These are phyloP conservation scores for Lepus europaeus DNA, from an alignment of 2,113 vertebrate species.

Conservation along the genomic window DNA sequence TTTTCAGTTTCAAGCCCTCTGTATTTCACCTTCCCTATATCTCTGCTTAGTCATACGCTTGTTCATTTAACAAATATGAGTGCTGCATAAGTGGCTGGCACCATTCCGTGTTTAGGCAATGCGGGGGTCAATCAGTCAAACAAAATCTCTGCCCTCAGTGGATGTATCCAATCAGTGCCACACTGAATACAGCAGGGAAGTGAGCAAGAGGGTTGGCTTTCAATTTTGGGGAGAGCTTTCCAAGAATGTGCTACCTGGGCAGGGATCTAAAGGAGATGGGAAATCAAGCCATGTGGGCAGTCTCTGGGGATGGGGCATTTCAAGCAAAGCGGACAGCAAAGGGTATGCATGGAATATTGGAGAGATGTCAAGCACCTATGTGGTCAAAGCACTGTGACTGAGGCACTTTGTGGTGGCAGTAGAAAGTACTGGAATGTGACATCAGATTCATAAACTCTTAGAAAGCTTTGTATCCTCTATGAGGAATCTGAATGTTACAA, in stretches of 20 bases:
- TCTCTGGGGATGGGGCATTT: not conserved
- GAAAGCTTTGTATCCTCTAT: not conserved
- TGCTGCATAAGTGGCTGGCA: not conserved
- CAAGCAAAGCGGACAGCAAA: not conserved
- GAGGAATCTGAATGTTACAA: not conserved
- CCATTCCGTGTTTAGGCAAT: not conserved
- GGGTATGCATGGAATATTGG: too few species aligned
- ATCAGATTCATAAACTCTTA: not conserved
- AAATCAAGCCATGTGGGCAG: not conserved
- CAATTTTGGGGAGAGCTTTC: not conserved
- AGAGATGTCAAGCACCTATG: not conserved
- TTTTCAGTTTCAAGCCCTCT: not conserved
- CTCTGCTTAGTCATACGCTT: not conserved
- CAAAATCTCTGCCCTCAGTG: not conserved
- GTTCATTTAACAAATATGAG: not conserved
- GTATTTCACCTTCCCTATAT: not conserved
- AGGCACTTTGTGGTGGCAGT: too few species aligned
- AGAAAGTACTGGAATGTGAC: not conserved
- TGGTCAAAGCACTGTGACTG: too few species aligned
- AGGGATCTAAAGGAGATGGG: not conserved
- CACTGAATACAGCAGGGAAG: not conserved
- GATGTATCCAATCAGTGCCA: not conserved
- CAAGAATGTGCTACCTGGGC: not conserved
- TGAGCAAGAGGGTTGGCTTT: not conserved
- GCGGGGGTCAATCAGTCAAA: not conserved